A percentile compares a stretch with the other conserved stretches of the same genome.
These are phyloP conservation scores for Drosophila funebris DNA, from an alignment of 1,140 invertebrate genomes.

Conservation along the genomic window DNA sequence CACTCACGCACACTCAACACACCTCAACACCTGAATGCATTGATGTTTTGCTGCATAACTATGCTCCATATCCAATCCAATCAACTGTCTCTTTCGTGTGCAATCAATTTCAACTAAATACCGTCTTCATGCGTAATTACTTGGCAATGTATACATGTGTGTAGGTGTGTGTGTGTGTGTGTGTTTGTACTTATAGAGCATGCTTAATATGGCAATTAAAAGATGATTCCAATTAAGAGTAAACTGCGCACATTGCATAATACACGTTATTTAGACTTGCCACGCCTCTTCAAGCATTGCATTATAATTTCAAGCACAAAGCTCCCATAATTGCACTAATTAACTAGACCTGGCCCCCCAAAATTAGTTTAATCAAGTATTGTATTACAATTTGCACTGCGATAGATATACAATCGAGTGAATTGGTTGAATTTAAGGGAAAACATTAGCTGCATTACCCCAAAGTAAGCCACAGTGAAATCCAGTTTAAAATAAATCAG, in stretches of 20 bases:
- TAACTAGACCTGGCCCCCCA: conserved; percentile 34
- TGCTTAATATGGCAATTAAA: conserved; percentile 77
- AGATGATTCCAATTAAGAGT: conserved; percentile 72
- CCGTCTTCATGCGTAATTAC: conserved; percentile 74
- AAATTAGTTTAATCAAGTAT: conserved; percentile 49
- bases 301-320: conserved; percentile 43
- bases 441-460: too few species aligned
- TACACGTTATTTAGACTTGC: conserved; percentile 24
- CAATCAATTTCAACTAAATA: conserved; percentile 75
- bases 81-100: conserved; percentile 52
- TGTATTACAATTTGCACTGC: conserved; percentile 18
- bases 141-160: conserved; percentile 25
- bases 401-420: background rate
- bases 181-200: conserved; percentile 45
- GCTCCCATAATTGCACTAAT: conserved; percentile 59
- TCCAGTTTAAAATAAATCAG: too few species aligned
- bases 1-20: conserved; percentile 30
- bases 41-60: conserved; percentile 29
- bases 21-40: conserved; percentile 62
- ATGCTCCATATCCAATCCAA: conserved; percentile 30
- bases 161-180: conserved; percentile 9
- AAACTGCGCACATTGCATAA: conserved; percentile 56
- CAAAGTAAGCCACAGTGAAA: too few species aligned
- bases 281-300: conserved; percentile 40
- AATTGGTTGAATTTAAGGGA: background rate